Evolutionary conservation across 1,140 invertebrate species (phyloP), one percentile per base, ranked within the genome.

Genomic region (Parapsyche elsis): DNA sequence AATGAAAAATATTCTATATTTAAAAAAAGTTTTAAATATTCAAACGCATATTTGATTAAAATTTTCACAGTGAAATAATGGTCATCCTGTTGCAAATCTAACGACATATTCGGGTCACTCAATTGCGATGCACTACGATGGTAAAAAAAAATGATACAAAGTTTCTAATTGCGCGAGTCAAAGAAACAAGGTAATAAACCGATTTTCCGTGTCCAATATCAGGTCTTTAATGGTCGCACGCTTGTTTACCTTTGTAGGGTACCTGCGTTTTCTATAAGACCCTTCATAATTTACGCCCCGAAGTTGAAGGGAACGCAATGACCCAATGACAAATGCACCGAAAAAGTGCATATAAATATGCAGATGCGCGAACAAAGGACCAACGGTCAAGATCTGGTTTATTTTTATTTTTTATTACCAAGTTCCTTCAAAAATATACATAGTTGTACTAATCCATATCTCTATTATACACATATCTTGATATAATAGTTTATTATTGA

Each of bases 141-240:
- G 19, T 16, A 24, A 21, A 75, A 64, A 64, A 77, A 64, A 45
- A 21, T 49, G 16, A 38, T 73, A 82, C 81, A 82, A 82, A 80
- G 79, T 82, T 78, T 73, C 79, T 80, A 80, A 82, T 82, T 82
- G 79, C 76, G 64, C 30, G 19, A 44, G 9, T 67, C 24, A 24
- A 80, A 30, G 70, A 64, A 24, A 14, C 26, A 19, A 46, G 38
- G 61, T 75, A 73, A 79, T 70, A 80, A 70, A 80, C 80, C 77
- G 80, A 81, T 80, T 78, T 74, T 78, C 75, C 79, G 76, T 80
- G 77, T 80, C 81, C 30, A 76, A 80, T 80, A 71, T 30, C 81
- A 75, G 76, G 57, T 77, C 76, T 75, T 80, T 78, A 80, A 82
- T 74, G 79, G 76, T 57, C 67, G 77, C 81, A 82, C 81, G 79